Evolutionary conservation across 1,140 invertebrate genomes (phyloP), one percentile per base, ranked within the genome.

Genomic region (Brachionus plicatilis): DNA sequence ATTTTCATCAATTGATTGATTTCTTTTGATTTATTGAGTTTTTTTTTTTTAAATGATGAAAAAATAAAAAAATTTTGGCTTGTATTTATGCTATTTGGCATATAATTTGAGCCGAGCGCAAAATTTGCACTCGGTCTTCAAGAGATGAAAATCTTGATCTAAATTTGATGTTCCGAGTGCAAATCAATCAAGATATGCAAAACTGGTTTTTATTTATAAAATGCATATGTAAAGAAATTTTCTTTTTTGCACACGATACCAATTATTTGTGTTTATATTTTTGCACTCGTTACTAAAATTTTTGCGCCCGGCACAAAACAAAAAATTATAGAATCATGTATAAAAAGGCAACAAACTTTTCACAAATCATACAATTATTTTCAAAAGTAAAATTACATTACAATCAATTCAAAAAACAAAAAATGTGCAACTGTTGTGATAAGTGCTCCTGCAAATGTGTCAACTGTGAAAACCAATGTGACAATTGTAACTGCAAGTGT

Each of bases 381-480:
- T 37, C 33, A 37, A 37, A 37, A 37, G 33, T 7, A 6, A 37
- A 37, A 37, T 37, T 37, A 37, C 5, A 37, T 7, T 37, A 37
- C 7, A 4, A 37, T 7, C 1, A 7, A 7, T 37, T 37, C 33
- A 0, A 37, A 7, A 37, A 37, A 37, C 5, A 37, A 37, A 37
- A 47, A 47, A 76, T 76, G 72, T 76, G 72, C 27, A 76, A 76
- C 72, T 76, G 72, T 27, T 76, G 72, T 53, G 72, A 76, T 76
- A 76, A 76, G 53, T 76, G 72, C 27, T 47, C 43, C 11, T 76
- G 72, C 43, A 47, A 76, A 37, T 76, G 72, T 76, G 53, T 60
- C n/a, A 60, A 60, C 17, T 60, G 53, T 60, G 53, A 60, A 24
- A 24, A 47, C 24, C 20, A 47, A 76, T 76, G 72, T 76, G 45